Evolutionary conservation across 2,888 invertebrate genomes (phyloP), one percentile per base, ranked within the genome.

Genomic region (Anoncus sp.): DNA sequence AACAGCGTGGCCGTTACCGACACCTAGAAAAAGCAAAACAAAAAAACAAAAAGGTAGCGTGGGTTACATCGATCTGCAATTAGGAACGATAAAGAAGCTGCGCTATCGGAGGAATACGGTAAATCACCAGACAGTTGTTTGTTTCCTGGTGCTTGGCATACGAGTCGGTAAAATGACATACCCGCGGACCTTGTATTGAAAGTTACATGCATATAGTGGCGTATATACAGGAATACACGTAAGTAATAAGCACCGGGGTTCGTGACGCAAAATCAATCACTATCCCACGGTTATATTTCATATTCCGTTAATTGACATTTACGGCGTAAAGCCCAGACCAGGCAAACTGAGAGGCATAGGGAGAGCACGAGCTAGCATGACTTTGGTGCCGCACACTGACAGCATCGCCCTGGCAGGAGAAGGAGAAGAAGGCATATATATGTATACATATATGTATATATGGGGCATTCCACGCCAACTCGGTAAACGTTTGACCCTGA

Each of bases 291-390:
- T 72, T 75, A 63, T 78, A 78, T 78, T 78, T 78, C 63, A 75
- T 71, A 72, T 78, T 75, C 62, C 62, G 75, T 67, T 78, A 78
- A 78, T 78, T 75, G 78, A 78, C 78, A 78, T 78, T 78, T 78
- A 78, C 57, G 67, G 67, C 78, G 31, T 49, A 63, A 66, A 67
- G 51, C 67, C 24, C 38, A 14, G 16, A 27, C 27, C 27, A 35
- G 49, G 14, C 43, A 10, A 51, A 31, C 51, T 43, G 20, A 60
- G 31, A 71, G 66, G 18, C 31, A 40, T 43, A 60, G 45, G 22
- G 35, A 49, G 51, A 72, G 57, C 31, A n/a, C 22, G 67, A 63
- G 62, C 16, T 55, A 47, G 62, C 55, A 49, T 20, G 65, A 62
- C 35, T 65, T 53, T 76, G 45, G 62, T 66, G 38, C 47, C 18